These are phyloP conservation scores for Lithophane leautieri DNA, from an alignment of 2,888 invertebrate genomes.

Conservation along the genomic window DNA sequence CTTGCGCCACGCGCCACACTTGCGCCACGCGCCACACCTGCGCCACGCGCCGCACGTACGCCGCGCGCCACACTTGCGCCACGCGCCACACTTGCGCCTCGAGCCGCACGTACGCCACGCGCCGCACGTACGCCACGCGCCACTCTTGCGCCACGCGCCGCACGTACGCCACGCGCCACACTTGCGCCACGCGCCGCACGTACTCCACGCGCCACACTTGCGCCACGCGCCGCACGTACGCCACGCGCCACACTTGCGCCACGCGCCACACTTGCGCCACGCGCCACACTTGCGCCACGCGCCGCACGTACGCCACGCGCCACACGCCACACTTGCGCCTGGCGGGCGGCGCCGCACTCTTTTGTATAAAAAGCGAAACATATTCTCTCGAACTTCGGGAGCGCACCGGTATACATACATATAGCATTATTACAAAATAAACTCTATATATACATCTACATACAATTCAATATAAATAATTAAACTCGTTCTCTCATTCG, in stretches of 20 bases:
- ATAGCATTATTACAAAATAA: conserved; percentile 79
- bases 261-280: neutral
- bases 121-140: too few relatives aligned
- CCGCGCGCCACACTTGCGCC: neutral
- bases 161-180: neutral
- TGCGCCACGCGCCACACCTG: too few relatives aligned
- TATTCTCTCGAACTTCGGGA: conserved; percentile 46
- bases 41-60: neutral
- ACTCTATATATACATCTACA: conserved; percentile 77
- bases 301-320: too few relatives aligned
- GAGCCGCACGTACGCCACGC: too few relatives aligned
- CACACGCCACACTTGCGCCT: neutral
- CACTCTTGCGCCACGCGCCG: neutral
- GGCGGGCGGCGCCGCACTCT: neutral
- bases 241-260: neutral
- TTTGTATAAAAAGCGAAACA: conserved; percentile 49
- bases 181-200: neutral
- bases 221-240: neutral
- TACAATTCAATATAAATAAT: conserved; percentile 70
- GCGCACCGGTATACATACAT: conserved; percentile 52
- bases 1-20: too few relatives aligned
- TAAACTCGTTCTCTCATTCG: conserved; percentile 64
- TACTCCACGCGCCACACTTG: too few relatives aligned
- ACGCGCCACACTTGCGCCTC: neutral
- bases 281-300: neutral